phyloP scores from a whole-genome alignment of 2,797 vertebrate genomes.

The Trachurus trachurus region DNA sequence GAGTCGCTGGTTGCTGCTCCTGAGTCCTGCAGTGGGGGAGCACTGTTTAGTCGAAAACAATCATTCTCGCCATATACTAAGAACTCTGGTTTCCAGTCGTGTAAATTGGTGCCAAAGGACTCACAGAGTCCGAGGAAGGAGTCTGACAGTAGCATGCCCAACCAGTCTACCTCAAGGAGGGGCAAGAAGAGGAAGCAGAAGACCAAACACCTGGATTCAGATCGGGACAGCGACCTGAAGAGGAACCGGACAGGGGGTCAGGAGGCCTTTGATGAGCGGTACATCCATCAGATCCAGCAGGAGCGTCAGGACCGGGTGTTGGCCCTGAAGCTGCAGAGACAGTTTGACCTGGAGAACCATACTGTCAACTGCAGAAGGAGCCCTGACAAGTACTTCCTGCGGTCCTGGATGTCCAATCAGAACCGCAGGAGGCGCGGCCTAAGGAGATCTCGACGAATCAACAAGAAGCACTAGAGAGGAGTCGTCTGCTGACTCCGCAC shows the following conservation, averaged over 20 bases:
- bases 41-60: conserved; percentile 42
- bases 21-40: conserved; percentile 45
- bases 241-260: conserved; percentile 72
- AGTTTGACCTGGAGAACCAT: conserved; percentile 90
- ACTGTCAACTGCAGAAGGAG: conserved; percentile 81
- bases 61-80: conserved; percentile 64
- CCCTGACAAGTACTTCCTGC: conserved; percentile 90
- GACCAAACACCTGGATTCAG: conserved; percentile 91
- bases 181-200: conserved; percentile 93
- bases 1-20: conserved; percentile 25
- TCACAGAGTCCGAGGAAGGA: conserved; percentile 79
- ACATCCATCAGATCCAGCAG: conserved; percentile 82
- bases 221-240: conserved; percentile 81
- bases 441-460: conserved; percentile 81
- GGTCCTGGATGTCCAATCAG: conserved; percentile 89
- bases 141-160: conserved; percentile 77
- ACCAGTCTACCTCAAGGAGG: conserved; percentile 83
- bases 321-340: conserved; percentile 90
- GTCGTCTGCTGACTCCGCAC: background rate
- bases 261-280: conserved; percentile 63
- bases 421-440: conserved; percentile 71
- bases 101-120: conserved; percentile 67
- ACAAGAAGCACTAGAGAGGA: conserved; percentile 73
- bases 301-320: conserved; percentile 90
- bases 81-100: conserved; percentile 57